These are phyloP conservation scores for Lophius americanus DNA, from an alignment of 2,797 vertebrate species.

Conservation along the genomic window DNA sequence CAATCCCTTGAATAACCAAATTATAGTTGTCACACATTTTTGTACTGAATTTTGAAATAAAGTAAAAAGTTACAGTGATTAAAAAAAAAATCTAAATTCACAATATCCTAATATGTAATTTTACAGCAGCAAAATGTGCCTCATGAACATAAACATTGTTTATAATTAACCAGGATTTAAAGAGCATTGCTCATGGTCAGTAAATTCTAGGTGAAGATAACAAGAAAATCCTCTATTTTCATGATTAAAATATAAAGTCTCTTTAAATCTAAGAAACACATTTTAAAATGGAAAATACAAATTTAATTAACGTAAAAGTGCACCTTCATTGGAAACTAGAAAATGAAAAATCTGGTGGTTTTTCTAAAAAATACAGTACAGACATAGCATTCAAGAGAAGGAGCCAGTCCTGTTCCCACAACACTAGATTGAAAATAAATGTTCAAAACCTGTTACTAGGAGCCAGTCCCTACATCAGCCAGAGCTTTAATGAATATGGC, in stretches of 20 bases:
- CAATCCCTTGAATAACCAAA: constrained; percentile 18
- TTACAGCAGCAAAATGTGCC: constrained; percentile 55
- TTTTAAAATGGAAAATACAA: constrained; percentile 35
- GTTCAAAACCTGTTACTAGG: constrained; percentile 55
- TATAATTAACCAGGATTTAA: constrained; percentile 16
- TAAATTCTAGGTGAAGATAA: constrained; percentile 17
- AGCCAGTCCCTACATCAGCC: constrained; percentile 68
- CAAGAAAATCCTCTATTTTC: constrained; percentile 26
- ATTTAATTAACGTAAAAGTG: constrained; percentile 31
- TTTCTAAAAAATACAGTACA: constrained; percentile 36
- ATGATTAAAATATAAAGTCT: constrained; percentile 25
- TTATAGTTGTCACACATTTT: constrained; percentile 21
- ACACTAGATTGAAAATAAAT: constrained; percentile 37
- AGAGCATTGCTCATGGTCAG: constrained; percentile 23
- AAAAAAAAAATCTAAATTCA: constrained; percentile 32
- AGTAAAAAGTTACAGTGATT: constrained; percentile 10
- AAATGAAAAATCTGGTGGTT: constrained; percentile 34
- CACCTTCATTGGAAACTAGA: constrained; percentile 27
- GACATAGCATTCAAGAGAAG: constrained; percentile 50
- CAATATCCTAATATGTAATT: constrained; percentile 23
- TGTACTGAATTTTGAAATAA: constrained; percentile 13
- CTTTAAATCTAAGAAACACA: constrained; percentile 27
- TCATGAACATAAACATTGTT: constrained; percentile 26
- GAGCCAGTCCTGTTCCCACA: constrained; percentile 68
- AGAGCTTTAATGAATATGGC: constrained; percentile 26